phyloP scores from a whole-genome alignment of 2,797 vertebrate species.

The Intellagama lesueurii region DNA sequence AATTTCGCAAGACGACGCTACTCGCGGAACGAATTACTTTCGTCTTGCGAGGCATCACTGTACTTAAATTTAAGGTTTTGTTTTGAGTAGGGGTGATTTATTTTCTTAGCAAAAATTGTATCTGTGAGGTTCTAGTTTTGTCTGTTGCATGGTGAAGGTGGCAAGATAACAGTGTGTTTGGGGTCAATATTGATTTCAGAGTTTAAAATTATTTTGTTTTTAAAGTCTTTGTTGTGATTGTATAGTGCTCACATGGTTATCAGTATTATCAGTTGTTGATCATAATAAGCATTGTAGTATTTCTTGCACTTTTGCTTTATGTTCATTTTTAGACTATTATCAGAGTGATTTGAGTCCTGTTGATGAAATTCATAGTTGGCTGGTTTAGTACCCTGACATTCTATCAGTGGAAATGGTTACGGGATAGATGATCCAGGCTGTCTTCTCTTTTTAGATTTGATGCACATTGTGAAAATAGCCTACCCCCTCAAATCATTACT shows the following conservation, averaged over 20 bases:
- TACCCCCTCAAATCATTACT: no score
- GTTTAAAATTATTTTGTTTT: background rate
- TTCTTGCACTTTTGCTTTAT: no score
- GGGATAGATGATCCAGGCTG: background rate
- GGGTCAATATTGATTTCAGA: background rate
- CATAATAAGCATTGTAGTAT: no score
- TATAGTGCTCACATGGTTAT: background rate
- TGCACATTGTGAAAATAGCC: background rate
- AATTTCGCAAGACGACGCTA: no score
- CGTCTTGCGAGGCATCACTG: no score
- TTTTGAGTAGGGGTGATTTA: no score
- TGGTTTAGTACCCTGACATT: background rate
- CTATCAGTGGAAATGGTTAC: background rate
- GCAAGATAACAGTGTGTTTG: background rate
- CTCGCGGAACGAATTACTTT: no score
- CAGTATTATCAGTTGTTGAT: no score
- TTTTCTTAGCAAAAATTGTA: background rate
- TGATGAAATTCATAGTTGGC: background rate
- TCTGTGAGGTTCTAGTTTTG: background rate
- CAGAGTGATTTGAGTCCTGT: background rate
- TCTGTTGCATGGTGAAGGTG: background rate
- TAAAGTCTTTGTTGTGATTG: background rate
- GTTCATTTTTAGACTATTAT: background rate
- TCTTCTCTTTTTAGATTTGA: background rate
- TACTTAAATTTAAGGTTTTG: no score